Conservation (phyloP, 1,140 invertebrate genomes). For the Penaeus chinensis region DNA sequence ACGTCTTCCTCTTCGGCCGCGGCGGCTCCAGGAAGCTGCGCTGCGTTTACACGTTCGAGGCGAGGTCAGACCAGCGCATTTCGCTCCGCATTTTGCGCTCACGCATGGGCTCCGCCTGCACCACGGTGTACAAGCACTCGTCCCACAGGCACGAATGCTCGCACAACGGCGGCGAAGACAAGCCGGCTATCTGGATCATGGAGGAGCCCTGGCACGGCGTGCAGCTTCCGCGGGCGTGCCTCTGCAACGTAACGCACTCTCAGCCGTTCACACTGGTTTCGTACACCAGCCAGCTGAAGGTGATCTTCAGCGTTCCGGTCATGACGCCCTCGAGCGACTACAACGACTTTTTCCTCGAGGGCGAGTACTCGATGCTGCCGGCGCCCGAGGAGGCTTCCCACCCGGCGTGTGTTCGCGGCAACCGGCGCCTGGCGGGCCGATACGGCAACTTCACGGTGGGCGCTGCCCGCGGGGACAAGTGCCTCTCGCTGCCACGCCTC, state of each 20-base stretch:
- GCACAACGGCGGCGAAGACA: conserved; percentile 48
- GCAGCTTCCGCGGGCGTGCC: conserved; percentile 55
- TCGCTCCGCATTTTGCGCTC: conserved; percentile 46
- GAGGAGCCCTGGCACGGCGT: conserved; percentile 62
- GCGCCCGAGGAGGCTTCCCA: neutral
- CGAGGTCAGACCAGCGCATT: conserved; percentile 74
- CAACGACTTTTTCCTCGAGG: conserved; percentile 62
- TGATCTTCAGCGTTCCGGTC: conserved; percentile 59
- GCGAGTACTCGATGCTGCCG: conserved; percentile 56
- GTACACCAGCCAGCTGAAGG: conserved; percentile 51
- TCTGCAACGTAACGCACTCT: conserved; percentile 58
- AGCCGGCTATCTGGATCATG: conserved; percentile 57
- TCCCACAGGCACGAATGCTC: conserved; percentile 59
- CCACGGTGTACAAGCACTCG: conserved; percentile 54
- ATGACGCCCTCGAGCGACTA: conserved; percentile 62
- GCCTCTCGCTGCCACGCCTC: conserved; percentile 53
- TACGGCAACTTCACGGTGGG: conserved; percentile 63
- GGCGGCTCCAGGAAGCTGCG: conserved; percentile 81
- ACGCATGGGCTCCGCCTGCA: conserved; percentile 56
- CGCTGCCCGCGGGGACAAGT: conserved; percentile 26
- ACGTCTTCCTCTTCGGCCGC: conserved; percentile 84
- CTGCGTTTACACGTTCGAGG: conserved; percentile 81
- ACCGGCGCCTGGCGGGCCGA: conserved; percentile 35
- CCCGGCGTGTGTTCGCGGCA: neutral
- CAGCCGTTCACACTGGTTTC: conserved; percentile 57